Percentiles rank a stretch among this genome's conserved stretches.
Evolutionary conservation across 2,888 invertebrate species (phyloP).

Genomic region (Trichogramma evanescens): DNA sequence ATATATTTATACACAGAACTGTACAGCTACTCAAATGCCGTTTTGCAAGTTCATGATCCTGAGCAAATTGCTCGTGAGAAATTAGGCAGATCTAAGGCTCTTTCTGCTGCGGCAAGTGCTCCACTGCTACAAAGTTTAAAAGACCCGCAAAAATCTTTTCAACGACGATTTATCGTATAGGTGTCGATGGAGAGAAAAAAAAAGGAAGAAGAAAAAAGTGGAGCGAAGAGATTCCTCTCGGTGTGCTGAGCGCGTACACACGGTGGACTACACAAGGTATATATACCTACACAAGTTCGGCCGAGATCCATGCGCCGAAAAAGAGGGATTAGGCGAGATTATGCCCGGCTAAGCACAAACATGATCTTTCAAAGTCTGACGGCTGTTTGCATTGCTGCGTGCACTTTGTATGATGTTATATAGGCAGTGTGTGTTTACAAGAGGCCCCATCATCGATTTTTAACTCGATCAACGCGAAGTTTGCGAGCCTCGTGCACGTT

Average conservation of each 20-base stretch:
- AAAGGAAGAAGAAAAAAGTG: background rate
- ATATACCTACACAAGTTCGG: constrained; percentile 19
- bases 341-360: constrained; percentile 45
- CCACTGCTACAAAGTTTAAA: too few relatives aligned
- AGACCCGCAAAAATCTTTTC: too few relatives aligned
- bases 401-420: too few relatives aligned
- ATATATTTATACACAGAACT: too few relatives aligned
- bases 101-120: too few relatives aligned
- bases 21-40: too few relatives aligned
- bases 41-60: too few relatives aligned
- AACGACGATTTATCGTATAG: too few relatives aligned
- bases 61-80: too few relatives aligned
- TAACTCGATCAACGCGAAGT: constrained; percentile 20
- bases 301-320: constrained; percentile 26
- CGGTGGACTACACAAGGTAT: constrained; percentile 25
- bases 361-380: constrained; percentile 37
- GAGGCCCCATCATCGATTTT: constrained; percentile 43
- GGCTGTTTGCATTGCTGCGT: constrained; percentile 21
- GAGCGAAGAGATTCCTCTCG: constrained; percentile 4
- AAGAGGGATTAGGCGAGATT: constrained; percentile 46
- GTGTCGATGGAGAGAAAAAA: background rate
- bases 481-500: too few relatives aligned
- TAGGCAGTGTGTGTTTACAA: constrained; percentile 39
- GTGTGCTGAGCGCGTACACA: constrained; percentile 26
- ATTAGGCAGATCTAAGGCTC: too few relatives aligned